These are phyloP conservation scores for Leptinotarsa texana DNA, from an alignment of 1,140 invertebrate species.

Conservation along the genomic window DNA sequence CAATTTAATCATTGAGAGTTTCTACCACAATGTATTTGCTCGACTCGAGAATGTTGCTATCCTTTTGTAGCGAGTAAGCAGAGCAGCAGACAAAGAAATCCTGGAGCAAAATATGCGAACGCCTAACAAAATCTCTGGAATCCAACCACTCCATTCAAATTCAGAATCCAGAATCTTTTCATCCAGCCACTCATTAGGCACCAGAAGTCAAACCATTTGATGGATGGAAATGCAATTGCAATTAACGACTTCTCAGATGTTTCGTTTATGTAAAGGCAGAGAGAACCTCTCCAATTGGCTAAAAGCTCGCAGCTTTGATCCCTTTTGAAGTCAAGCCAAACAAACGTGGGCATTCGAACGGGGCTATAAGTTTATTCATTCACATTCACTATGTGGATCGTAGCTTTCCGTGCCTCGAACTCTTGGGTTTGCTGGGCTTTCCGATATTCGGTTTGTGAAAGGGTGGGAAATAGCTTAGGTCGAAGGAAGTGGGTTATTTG, in stretches of 20 bases:
- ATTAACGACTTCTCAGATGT: conserved; percentile 14
- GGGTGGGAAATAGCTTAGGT: not conserved
- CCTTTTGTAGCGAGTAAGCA: not conserved
- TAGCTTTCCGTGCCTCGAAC: not conserved
- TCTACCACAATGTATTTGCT: no score
- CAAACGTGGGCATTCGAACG: conserved; percentile 10
- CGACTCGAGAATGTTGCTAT: no score
- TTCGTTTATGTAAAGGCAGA: not conserved
- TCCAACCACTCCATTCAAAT: not conserved
- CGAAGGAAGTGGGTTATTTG: not conserved
- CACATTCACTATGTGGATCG: conserved; percentile 15
- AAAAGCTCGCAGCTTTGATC: conserved; percentile 17
- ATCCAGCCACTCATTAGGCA: not conserved
- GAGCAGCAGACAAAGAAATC: not conserved
- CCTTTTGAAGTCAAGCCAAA: conserved; percentile 3
- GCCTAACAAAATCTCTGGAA: no score
- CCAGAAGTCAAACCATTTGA: conserved; percentile 5
- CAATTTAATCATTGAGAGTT: no score
- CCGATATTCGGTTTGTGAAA: not conserved
- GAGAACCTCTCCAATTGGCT: conserved; percentile 12
- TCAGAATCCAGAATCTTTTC: not conserved
- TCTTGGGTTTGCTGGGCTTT: not conserved
- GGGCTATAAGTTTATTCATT: conserved; percentile 1
- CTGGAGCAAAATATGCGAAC: not conserved
- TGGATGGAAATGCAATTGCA: conserved; percentile 5